Percentiles rank a stretch among this genome's conserved stretches.
phyloP scores from a whole-genome alignment of 1,140 invertebrate genomes.

The Drosophila cardini region DNA sequence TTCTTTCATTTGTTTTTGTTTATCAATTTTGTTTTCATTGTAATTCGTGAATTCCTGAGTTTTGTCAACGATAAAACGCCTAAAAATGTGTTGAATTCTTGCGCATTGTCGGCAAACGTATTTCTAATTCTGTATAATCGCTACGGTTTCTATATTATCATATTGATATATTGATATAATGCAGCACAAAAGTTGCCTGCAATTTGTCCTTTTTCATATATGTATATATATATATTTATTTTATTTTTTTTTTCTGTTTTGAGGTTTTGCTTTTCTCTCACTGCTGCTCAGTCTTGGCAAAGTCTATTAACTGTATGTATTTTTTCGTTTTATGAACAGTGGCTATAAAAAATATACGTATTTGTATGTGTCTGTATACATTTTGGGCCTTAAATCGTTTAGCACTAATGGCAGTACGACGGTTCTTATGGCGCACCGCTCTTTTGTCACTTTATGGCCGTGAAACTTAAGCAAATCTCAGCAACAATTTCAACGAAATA shows the following conservation, averaged over 20 bases:
- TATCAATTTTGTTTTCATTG: constrained; percentile 41
- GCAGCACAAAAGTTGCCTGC: constrained; percentile 47
- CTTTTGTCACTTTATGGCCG: constrained; percentile 21
- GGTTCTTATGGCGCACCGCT: constrained; percentile 63
- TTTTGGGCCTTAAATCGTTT: constrained; percentile 62
- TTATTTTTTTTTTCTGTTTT: constrained; percentile 6
- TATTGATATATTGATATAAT: constrained; percentile 42
- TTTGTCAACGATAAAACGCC: constrained; percentile 55
- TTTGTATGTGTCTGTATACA: constrained; percentile 41
- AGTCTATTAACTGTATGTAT: constrained; percentile 69
- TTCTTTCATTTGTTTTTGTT: constrained; percentile 33
- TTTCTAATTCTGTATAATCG: constrained; percentile 16
- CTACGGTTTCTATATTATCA: constrained; percentile 14
- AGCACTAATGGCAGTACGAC: constrained; percentile 64
- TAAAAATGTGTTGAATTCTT: constrained; percentile 35
- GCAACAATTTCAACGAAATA: constrained; percentile 61
- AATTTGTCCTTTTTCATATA: constrained; percentile 31
- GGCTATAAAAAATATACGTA: constrained; percentile 73
- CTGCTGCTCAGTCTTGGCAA: constrained; percentile 80
- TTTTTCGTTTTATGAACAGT: constrained; percentile 63
- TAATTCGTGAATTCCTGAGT: constrained; percentile 74
- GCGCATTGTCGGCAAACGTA: constrained; percentile 42
- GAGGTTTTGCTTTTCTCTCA: constrained; percentile 54
- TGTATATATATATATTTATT: constrained; percentile 15
- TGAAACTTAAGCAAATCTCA: constrained; percentile 59